Conservation (phyloP, 1,140 invertebrate genomes). For the Paralvinella palmiformis region DNA sequence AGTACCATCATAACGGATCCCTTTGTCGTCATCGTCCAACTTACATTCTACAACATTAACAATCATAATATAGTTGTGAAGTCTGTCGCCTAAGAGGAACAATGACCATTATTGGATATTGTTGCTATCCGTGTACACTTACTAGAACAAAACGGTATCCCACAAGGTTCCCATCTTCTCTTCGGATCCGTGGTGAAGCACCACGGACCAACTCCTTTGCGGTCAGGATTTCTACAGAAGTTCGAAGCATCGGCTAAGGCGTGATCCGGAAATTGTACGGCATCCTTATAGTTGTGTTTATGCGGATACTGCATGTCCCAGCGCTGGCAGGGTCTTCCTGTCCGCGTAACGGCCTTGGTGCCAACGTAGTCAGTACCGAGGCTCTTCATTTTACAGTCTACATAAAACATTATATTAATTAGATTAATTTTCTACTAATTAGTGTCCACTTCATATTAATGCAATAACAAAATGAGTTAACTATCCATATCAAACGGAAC, state of each 20-base stretch:
- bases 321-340: neutral
- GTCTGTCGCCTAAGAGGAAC: too few species aligned
- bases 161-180: constrained; percentile 54
- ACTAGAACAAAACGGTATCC: constrained; percentile 54
- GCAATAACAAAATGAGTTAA: too few species aligned
- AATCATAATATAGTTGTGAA: too few species aligned
- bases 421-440: too few species aligned
- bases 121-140: neutral
- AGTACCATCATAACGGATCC: neutral
- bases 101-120: too few species aligned
- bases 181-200: constrained; percentile 48
- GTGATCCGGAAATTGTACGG: neutral
- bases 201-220: constrained; percentile 55
- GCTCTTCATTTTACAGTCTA: neutral
- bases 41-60: too few species aligned
- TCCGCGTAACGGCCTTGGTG: neutral
- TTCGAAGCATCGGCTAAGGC: constrained; percentile 31
- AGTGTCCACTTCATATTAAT: too few species aligned
- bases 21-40: too few species aligned
- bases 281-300: neutral
- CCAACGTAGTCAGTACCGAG: neutral
- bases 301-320: neutral
- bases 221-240: constrained; percentile 55
- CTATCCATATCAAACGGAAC: too few species aligned
- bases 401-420: neutral